Base-by-base conservation (phyloP, 2,113 vertebrate species). In the Gopherus flavomarginatus region DNA sequence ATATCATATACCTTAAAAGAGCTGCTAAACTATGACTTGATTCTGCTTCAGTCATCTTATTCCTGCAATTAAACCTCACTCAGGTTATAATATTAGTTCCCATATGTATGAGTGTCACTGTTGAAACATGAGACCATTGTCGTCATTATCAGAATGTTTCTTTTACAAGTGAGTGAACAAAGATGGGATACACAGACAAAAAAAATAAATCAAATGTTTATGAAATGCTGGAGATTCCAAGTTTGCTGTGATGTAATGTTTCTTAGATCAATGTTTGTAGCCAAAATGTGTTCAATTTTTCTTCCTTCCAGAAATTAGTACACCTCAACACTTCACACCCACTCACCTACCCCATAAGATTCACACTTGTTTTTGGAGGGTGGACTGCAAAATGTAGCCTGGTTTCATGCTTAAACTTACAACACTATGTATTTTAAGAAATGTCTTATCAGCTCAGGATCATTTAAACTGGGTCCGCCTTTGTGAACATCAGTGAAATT, bases 41-140 rank as follows among this genome's bases (percentile, higher is more conserved):
- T 85, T 94, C 88, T 90, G 69, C 84, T 52, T 75, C 62, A 89
- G 52, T 13, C 50, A 31, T 91, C 84, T 94, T 82, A 90, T 10
- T 87, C 57, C 29, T 89, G 31, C 59, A 87, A 54, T 87, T 94
- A 92, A 93, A 90, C n/a, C 42, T 21, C 84, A 59, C 44, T n/a
- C 53, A 38, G 17, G 11, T 82, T 82, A 44, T 13, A 69, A 69
- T 69, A 44, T 44, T 24, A 26, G 8, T 69, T 69, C 54, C 79
- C 29, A 21, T 42, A 17, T 65, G 29, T 35, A 42, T 88, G 35
- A 80, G 31, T 1, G 42, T 16, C 56, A 11, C 3, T 81, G 27
- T 79, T 93, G 57, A 89, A 93, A 81, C 6, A 1, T 44, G 22
- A 54, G 27, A 2, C 1, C 38, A 8, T 49, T 4, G 16, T 82